Base-by-base conservation (phyloP, 1,140 invertebrate species). In the Drosophila erecta region DNA sequence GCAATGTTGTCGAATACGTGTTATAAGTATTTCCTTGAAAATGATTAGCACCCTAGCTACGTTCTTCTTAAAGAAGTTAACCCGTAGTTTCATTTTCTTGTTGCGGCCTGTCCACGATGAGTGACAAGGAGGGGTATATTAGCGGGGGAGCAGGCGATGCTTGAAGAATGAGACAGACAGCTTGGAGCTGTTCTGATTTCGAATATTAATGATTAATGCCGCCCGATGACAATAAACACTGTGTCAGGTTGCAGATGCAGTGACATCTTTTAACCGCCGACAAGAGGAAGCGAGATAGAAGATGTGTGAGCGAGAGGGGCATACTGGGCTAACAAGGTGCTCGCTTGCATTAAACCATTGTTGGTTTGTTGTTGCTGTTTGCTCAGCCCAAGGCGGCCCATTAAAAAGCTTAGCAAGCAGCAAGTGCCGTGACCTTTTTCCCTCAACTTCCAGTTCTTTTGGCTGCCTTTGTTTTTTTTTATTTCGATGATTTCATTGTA, bases 351-450 rank as follows among this genome's bases (percentile, higher is more conserved):
- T 70, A 44, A 46, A 35, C 49, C 35, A 58, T 41, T 57, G 56
- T 33, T 57, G 46, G n/a, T 6, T 47, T 37, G 41, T 37, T 64
- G 44, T 60, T 38, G 55, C n/a, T 67, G 37, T 64, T 65, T 66
- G 61, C 53, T 41, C 37, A 24, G 55, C 81, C 73, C 72, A 81
- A 79, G 83, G 83, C 83, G 83, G 83, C 70, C 79, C 75, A 86
- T 86, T 87, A 87, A 86, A 87, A 86, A 67, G 60, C 72, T 76
- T 67, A 67, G 69, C 55, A 51, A 59, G 65, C 81, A 67, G 81
- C 83, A 89, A 83, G 75, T 86, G 79, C 79, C 83, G 86, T 86
- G 83, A 86, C 83, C 83, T 86, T 86, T 86, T 86, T 69, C 78
- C 59, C 81, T 81, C 69, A 69, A 79, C 81, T 86, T 83, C 66